phyloP scores from a whole-genome alignment of 2,888 invertebrate species.

The Tuberolachnus salignus region DNA sequence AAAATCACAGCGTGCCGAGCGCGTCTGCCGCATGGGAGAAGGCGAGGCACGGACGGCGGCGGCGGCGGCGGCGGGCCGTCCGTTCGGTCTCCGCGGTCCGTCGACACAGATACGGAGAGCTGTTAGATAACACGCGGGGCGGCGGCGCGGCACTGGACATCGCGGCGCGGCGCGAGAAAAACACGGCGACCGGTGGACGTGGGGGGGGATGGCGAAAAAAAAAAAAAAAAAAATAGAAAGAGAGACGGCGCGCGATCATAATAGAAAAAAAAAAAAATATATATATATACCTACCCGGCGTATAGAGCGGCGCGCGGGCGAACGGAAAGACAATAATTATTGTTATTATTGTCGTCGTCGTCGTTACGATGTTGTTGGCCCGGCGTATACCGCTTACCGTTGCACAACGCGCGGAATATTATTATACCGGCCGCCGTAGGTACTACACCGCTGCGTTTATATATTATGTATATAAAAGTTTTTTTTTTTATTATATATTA shows the following conservation, averaged over 20 bases:
- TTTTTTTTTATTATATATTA: background rate
- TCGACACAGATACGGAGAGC: too few relatives aligned
- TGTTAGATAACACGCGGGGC: conserved; percentile 22
- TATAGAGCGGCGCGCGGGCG: background rate
- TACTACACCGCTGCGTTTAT: background rate
- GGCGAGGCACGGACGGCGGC: background rate
- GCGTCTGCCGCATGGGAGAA: background rate
- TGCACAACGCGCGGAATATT: background rate
- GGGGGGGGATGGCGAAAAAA: background rate
- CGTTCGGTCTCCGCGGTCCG: background rate
- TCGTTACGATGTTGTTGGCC: background rate
- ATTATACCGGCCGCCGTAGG: background rate
- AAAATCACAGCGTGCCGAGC: background rate
- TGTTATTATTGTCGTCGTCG: conserved; percentile 4
- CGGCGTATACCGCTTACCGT: background rate
- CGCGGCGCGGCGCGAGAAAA: background rate
- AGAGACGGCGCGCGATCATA: background rate
- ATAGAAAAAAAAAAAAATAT: too few relatives aligned
- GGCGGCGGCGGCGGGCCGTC: background rate
- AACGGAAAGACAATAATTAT: conserved; percentile 42
- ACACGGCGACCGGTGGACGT: background rate
- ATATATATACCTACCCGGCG: background rate
- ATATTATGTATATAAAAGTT: background rate
- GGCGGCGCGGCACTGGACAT: background rate
- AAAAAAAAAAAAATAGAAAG: conserved; percentile 1